Percentiles rank a stretch among this genome's conserved stretches.
Evolutionary conservation across 23 tunicate species (phyloP).

Genomic region (Trididemnum miniatum): DNA sequence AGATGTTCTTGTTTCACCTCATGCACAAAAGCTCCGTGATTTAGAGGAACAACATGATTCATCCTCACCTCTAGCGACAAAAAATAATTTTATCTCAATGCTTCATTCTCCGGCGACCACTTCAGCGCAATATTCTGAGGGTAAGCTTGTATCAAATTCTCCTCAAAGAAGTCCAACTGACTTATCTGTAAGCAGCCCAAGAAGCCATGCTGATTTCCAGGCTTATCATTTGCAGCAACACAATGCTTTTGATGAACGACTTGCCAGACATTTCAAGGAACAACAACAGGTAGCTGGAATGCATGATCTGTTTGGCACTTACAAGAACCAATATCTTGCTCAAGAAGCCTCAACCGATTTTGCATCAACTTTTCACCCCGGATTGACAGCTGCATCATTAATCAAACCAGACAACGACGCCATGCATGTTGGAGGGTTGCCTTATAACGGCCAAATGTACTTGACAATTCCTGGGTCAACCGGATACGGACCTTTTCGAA

Average conservation of each 20-base stretch:
- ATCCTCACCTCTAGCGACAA: slow-evolving; percentile 11
- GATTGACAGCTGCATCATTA: slow-evolving; percentile 27
- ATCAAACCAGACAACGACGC: slow-evolving; percentile 38
- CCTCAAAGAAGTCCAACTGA: slow-evolving; percentile 64
- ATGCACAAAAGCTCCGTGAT: slow-evolving; percentile 26
- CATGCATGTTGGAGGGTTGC: slow-evolving; percentile 19
- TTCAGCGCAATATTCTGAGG: not conserved
- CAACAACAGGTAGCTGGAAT: slow-evolving; percentile 26
- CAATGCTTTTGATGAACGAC: slow-evolving; percentile 23
- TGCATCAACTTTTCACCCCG: slow-evolving; percentile 22
- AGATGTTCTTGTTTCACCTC: slow-evolving; percentile 28
- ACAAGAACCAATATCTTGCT: slow-evolving; percentile 36
- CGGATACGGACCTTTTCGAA: slow-evolving; percentile 43
- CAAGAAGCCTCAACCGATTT: slow-evolving; percentile 26
- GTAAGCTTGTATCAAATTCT: slow-evolving; percentile 2
- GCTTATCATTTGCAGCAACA: slow-evolving; percentile 28
- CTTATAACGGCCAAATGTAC: slow-evolving; percentile 67
- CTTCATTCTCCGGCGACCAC: slow-evolving; percentile 44
- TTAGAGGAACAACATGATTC: slow-evolving; percentile 21
- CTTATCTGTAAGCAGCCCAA: slow-evolving; percentile 50
- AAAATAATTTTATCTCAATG: slow-evolving; percentile 50
- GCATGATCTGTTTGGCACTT: slow-evolving; percentile 36
- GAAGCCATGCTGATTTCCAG: slow-evolving; percentile 15
- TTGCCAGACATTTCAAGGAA: slow-evolving; percentile 37
- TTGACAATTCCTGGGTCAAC: slow-evolving; percentile 48